Percentiles rank a stretch among this genome's conserved stretches.
These are phyloP conservation scores for Idris sp. DNA, from an alignment of 1,140 invertebrate genomes.

Conservation along the genomic window DNA sequence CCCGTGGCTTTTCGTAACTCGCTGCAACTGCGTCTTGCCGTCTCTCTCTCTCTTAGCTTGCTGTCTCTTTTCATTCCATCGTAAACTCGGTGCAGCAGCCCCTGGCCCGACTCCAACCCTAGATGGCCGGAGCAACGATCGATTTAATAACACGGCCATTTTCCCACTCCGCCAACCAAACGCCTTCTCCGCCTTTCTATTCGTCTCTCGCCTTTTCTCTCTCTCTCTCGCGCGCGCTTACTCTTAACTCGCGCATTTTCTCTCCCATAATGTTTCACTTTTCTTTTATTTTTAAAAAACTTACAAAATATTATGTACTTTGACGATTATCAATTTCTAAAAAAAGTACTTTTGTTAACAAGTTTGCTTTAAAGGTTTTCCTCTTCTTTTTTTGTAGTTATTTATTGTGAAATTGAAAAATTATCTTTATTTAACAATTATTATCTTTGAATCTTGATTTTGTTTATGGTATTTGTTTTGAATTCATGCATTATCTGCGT, in stretches of 20 bases:
- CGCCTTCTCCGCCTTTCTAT: constrained; percentile 55
- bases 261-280: no score
- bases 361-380: no score
- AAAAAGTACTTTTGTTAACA: no score
- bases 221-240: not conserved
- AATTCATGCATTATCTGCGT: not conserved
- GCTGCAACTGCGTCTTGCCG: constrained; percentile 1
- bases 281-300: no score
- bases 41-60: no score
- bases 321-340: no score
- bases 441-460: no score
- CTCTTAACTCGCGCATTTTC: not conserved
- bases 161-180: constrained; percentile 51
- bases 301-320: no score
- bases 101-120: constrained; percentile 74
- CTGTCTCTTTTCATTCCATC: constrained; percentile 73
- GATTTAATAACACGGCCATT: constrained; percentile 71
- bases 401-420: no score
- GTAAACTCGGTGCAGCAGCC: constrained; percentile 47
- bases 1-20: constrained; percentile 28
- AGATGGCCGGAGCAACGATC: constrained; percentile 70
- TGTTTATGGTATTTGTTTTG: no score
- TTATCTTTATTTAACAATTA: no score
- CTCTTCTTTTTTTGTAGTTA: no score
- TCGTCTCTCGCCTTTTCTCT: constrained; percentile 6